Evolutionary conservation across 2,113 vertebrate species (phyloP).

Genomic region (Chauna torquata): DNA sequence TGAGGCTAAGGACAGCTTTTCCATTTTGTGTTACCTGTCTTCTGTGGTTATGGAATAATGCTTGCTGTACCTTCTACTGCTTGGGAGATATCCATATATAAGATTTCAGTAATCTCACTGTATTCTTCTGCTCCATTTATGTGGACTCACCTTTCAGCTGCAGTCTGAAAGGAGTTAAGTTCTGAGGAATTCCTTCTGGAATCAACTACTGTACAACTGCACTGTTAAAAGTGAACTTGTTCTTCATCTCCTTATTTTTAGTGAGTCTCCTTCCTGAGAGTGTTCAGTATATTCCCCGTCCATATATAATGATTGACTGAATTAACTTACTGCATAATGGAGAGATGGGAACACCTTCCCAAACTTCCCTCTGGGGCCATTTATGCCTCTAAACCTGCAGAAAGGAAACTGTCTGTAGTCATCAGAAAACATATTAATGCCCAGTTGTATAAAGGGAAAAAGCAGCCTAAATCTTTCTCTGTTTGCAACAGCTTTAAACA

Average conservation of each 20-base stretch:
- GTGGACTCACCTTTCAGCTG: background rate
- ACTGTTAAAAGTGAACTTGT: background rate
- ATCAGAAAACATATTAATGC: background rate
- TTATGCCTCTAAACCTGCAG: background rate
- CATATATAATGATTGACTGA: background rate
- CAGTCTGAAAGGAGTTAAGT: background rate
- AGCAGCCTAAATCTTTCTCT: background rate
- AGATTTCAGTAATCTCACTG: background rate
- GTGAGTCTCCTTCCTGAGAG: background rate
- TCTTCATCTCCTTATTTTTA: background rate
- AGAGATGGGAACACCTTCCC: background rate
- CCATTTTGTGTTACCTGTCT: background rate
- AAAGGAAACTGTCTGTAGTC: background rate
- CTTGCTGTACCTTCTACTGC: accelerated
- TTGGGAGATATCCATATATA: background rate
- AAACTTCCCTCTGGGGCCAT: background rate
- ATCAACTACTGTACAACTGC: background rate
- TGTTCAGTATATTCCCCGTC: background rate
- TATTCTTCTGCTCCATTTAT: background rate
- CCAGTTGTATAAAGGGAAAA: background rate
- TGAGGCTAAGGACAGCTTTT: background rate
- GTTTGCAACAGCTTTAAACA: background rate
- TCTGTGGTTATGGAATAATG: background rate
- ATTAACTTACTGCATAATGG: background rate
- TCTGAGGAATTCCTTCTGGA: background rate